Conservation (phyloP, 2,113 vertebrate genomes). For the Zosterops japonicus region DNA sequence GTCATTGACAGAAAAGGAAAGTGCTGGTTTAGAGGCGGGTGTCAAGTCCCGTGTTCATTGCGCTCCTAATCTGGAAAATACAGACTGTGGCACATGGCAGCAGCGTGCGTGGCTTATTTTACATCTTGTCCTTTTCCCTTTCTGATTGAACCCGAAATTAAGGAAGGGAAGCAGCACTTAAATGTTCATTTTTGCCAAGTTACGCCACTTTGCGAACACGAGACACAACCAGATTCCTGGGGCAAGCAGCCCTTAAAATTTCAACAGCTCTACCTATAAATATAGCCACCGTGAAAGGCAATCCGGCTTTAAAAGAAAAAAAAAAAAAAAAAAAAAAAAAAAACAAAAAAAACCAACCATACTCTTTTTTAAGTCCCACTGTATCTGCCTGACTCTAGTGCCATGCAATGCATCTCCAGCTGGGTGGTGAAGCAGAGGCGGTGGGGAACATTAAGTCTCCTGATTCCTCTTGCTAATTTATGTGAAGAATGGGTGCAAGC, state of each 20-base stretch:
- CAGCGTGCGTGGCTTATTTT: accelerated
- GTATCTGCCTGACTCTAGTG: constrained; percentile 32
- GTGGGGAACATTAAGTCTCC: not conserved
- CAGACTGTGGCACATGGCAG: not conserved
- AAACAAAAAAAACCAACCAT: not conserved
- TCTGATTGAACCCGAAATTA: not conserved
- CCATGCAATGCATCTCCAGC: not conserved
- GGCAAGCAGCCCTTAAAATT: constrained; percentile 61
- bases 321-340: not conserved
- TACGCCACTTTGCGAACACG: not conserved
- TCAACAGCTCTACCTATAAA: constrained; percentile 66
- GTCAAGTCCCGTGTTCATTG: not conserved
- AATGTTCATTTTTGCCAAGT: not conserved
- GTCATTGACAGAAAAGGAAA: constrained; percentile 8
- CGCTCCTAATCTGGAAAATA: not conserved
- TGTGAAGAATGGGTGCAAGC: not conserved
- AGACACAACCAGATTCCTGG: not conserved
- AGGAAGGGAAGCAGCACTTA: not conserved
- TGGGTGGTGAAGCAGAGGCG: accelerated
- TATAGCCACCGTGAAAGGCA: constrained; percentile 33
- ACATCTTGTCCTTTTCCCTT: not conserved
- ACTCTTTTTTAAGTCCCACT: constrained; percentile 41
- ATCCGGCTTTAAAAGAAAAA: not conserved
- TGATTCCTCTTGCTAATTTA: not conserved
- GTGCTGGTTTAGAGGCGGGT: not conserved